Percentiles rank a stretch among this genome's conserved stretches.
Conservation (phyloP, 1,140 invertebrate genomes). For the Babylonia areolata region DNA sequence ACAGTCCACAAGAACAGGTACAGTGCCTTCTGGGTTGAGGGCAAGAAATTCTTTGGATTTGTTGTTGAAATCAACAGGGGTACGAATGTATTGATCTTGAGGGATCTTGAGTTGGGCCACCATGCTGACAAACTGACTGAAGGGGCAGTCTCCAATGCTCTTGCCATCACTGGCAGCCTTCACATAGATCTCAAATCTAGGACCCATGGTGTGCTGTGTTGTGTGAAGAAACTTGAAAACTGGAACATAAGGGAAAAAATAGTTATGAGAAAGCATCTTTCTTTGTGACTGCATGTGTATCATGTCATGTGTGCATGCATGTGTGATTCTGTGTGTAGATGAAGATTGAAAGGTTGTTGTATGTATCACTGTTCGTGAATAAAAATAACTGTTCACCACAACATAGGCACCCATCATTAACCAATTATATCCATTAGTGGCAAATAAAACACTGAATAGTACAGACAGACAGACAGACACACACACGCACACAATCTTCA, state of each 20-base stretch:
- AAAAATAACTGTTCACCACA: no score
- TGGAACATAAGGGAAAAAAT: neutral
- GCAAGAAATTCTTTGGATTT: constrained; percentile 76
- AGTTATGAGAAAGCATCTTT: no score
- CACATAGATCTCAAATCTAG: constrained; percentile 73
- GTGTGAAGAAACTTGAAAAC: neutral
- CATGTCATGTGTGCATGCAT: no score
- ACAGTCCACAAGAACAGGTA: constrained; percentile 76
- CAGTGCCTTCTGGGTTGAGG: constrained; percentile 73
- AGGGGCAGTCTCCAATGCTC: constrained; percentile 78
- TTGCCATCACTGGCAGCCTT: constrained; percentile 78
- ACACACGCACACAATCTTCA: no score
- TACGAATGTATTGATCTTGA: constrained; percentile 68
- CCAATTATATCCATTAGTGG: no score
- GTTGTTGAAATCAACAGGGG: constrained; percentile 76
- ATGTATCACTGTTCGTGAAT: no score
- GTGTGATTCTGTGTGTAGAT: no score
- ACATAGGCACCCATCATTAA: no score
- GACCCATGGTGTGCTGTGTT: neutral
- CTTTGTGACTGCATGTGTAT: no score
- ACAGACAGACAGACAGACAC: no score
- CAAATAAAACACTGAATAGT: no score
- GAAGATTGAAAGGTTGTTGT: no score
- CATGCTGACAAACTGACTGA: constrained; percentile 78
- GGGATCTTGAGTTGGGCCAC: constrained; percentile 74